These are phyloP conservation scores for Gasterosteus nipponicus DNA, from an alignment of 2,113 vertebrate genomes.

Conservation along the genomic window DNA sequence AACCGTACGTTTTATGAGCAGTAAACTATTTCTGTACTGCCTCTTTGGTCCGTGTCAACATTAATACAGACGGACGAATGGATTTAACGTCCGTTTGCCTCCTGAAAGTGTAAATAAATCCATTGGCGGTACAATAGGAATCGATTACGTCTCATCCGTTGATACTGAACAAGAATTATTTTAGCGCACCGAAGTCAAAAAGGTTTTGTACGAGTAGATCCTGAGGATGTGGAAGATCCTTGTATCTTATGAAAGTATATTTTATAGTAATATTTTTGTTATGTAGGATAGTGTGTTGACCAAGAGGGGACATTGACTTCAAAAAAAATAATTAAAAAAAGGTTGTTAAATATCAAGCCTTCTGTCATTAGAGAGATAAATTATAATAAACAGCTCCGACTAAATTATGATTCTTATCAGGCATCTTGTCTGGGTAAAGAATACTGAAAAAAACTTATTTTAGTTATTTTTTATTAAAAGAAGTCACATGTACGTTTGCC, in stretches of 20 bases:
- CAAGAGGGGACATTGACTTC: background rate
- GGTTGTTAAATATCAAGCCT: too few relatives aligned
- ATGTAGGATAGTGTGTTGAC: background rate
- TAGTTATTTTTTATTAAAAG: too few relatives aligned
- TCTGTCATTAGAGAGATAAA: too few relatives aligned
- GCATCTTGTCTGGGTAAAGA: background rate
- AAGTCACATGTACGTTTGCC: too few relatives aligned
- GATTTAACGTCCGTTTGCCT: background rate
- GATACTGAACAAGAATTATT: background rate
- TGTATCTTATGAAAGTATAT: too few relatives aligned
- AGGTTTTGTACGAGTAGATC: background rate
- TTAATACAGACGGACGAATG: background rate
- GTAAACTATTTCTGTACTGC: background rate
- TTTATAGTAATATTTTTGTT: background rate
- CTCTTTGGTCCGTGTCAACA: background rate
- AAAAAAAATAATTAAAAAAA: too few relatives aligned
- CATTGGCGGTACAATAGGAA: background rate
- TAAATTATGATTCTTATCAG: background rate
- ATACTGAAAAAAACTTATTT: too few relatives aligned
- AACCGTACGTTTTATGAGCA: conserved; percentile 13
- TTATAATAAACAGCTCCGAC: too few relatives aligned
- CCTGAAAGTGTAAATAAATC: background rate
- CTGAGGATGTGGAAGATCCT: too few relatives aligned
- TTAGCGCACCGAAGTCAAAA: background rate
- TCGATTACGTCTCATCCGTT: background rate